Evolutionary conservation across 2,888 invertebrate species (phyloP).

Genomic region (Eilema griseolum): DNA sequence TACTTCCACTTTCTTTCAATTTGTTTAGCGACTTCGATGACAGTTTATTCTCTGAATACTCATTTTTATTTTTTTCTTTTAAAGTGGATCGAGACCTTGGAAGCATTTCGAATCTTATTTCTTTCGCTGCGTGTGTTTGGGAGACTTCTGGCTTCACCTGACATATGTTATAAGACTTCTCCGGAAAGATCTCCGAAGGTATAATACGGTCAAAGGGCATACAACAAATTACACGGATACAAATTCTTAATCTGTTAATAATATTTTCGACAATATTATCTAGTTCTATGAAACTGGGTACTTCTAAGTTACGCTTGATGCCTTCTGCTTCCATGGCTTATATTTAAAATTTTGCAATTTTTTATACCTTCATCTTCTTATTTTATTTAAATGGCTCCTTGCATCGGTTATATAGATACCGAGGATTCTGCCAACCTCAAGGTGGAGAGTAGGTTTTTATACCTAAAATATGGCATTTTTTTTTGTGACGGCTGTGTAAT

Average conservation of each 20-base stretch:
- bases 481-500: neutral
- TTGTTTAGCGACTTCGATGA: neutral
- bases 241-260: slow-evolving; percentile 26
- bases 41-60: neutral
- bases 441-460: no score
- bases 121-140: neutral
- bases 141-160: neutral
- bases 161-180: neutral
- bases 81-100: neutral
- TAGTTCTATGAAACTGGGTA: neutral
- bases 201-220: slow-evolving; percentile 41
- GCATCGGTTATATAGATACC: no score
- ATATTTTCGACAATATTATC: slow-evolving; percentile 15
- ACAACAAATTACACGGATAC: slow-evolving; percentile 35
- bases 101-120: slow-evolving; percentile 7
- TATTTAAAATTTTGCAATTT: slow-evolving; percentile 26
- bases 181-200: slow-evolving; percentile 15
- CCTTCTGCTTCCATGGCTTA: slow-evolving; percentile 16
- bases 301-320: neutral
- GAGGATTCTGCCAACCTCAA: no score
- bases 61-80: slow-evolving; percentile 5
- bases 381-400: no score
- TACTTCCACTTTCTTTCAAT: neutral
- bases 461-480: neutral
- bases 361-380: no score